A percentile compares a stretch with the other conserved stretches of the same genome.
These are phyloP conservation scores for Leptothorax acervorum DNA, from an alignment of 2,888 invertebrate genomes.

Conservation along the genomic window DNA sequence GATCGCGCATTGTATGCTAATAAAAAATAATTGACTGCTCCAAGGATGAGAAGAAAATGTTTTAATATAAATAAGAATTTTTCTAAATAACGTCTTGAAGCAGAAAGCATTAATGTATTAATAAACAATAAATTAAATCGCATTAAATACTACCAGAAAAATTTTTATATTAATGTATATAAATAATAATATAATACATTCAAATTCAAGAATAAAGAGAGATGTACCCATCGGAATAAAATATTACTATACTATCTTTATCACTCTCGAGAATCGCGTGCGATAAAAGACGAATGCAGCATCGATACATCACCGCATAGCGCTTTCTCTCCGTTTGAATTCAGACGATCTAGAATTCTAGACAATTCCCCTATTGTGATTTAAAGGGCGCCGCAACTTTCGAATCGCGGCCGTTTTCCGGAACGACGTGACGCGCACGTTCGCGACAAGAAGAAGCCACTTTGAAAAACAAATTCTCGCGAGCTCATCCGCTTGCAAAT, in stretches of 20 bases:
- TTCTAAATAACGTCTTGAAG: not conserved
- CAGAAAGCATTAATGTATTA: not conserved
- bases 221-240: not conserved
- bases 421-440: constrained; percentile 7
- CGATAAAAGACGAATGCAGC: not conserved
- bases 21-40: not conserved
- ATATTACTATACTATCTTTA: not conserved
- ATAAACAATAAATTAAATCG: too few species aligned
- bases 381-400: constrained; percentile 36
- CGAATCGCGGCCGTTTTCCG: constrained; percentile 23
- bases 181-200: not conserved
- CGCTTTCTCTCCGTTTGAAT: constrained; percentile 12
- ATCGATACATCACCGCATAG: not conserved
- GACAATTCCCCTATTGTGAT: constrained; percentile 43
- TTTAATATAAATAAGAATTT: not conserved
- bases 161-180: not conserved
- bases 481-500: constrained; percentile 42
- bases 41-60: not conserved
- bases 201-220: not conserved
- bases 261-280: not conserved
- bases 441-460: constrained; percentile 30
- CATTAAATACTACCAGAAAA: not conserved
- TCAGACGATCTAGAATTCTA: not conserved
- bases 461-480: constrained; percentile 51
- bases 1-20: not conserved